Percentiles rank a stretch among this genome's conserved stretches.
Conservation (phyloP, 2,797 vertebrate genomes). For the Rhodeus uyekii region DNA sequence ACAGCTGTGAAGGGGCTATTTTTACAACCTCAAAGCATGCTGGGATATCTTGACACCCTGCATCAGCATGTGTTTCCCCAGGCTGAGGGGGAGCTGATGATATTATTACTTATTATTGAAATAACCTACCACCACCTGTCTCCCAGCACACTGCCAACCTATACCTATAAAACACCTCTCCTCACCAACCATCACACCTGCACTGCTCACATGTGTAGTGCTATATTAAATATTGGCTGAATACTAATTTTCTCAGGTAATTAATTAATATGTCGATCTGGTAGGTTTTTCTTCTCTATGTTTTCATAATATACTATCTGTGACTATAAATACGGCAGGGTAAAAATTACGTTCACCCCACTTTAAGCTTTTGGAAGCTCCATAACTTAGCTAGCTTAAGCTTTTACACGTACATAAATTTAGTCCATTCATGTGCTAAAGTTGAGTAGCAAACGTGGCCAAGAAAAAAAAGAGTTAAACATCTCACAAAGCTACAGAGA, state of each 20-base stretch:
- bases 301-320: background rate
- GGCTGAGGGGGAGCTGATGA: conserved; percentile 85
- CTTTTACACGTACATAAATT: background rate
- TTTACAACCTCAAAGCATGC: conserved; percentile 50
- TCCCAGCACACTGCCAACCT: conserved; percentile 81
- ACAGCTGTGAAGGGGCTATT: conserved; percentile 55
- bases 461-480: background rate
- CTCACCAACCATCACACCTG: conserved; percentile 78
- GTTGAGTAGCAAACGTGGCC: background rate
- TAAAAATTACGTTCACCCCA: background rate
- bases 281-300: background rate
- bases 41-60: conserved; percentile 49
- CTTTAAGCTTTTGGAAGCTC: background rate
- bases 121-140: conserved; percentile 96
- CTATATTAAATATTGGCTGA: conserved; percentile 57
- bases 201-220: conserved; percentile 63
- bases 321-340: background rate
- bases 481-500: background rate
- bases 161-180: conserved; percentile 87
- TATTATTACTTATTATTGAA: conserved; percentile 93
- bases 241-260: background rate
- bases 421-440: background rate
- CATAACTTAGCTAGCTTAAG: background rate
- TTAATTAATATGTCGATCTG: background rate
- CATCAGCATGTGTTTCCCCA: conserved; percentile 37